phyloP scores from a whole-genome alignment of 2,888 invertebrate species.

The Callinectes sapidus region DNA sequence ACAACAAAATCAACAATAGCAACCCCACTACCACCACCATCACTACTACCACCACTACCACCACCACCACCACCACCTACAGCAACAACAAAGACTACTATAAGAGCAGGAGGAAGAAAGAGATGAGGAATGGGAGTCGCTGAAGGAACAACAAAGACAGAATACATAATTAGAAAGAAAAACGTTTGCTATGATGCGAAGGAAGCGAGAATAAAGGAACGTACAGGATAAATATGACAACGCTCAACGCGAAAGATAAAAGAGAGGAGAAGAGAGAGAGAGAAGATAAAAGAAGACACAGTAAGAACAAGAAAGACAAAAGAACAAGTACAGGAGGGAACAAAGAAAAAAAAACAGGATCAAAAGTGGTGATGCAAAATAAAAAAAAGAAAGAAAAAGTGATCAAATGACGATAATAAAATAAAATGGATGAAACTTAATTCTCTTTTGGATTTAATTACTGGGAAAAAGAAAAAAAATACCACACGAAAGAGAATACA shows the following conservation, averaged over 20 bases:
- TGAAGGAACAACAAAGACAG: neutral
- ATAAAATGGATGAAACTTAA: neutral
- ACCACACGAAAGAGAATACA: neutral
- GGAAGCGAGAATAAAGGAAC: constrained; percentile 15
- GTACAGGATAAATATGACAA: neutral
- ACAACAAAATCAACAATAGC: too few species aligned
- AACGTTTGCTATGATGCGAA: neutral
- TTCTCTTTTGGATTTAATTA: neutral
- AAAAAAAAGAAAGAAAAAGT: neutral
- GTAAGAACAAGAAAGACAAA: neutral
- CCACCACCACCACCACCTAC: too few species aligned
- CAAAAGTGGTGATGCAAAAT: neutral
- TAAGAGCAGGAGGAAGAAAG: neutral
- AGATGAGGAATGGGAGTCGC: neutral
- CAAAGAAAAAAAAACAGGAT: neutral
- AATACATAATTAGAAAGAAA: neutral
- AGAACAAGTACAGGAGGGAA: neutral
- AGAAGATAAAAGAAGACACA: neutral
- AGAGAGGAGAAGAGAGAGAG: neutral
- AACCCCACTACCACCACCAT: too few species aligned
- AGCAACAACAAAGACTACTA: too few species aligned
- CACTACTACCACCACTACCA: too few species aligned
- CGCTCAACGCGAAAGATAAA: neutral
- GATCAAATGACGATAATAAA: neutral
- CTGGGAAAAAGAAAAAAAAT: neutral